Evolutionary conservation across 1,140 invertebrate species (phyloP), one percentile per base, ranked within the genome.

Genomic region (Orchesella cincta): DNA sequence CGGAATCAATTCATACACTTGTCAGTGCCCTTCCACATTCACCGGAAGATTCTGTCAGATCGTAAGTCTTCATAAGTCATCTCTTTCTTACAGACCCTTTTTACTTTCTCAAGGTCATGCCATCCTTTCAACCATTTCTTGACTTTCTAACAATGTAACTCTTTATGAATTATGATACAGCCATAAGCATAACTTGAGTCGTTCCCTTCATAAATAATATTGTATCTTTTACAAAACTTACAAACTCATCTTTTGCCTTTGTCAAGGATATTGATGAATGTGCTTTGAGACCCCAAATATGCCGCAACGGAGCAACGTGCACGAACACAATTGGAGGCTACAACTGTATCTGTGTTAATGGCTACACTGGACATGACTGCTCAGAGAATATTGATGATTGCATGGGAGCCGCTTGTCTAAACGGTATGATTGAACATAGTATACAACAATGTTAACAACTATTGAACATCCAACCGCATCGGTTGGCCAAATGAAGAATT

Each of bases 261-360:
- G 36, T 62, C 1, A 62, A 62, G 36, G 31, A 74, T 74, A 33
- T 75, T 31, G 87, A 88, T 78, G 87, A 88, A 79, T 88, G 87
- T 79, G 83, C 85, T 8, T 35, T 86, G 0, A 75, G 83, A 36
- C 94, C 94, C 0, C 90, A 91, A 62, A 91, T 95, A 0, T 98
- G 96, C 82, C 93, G 95, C 86, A 98, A 98, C 85, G 95, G 95
- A 0, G 96, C 94, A 1, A 98, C 95, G 1, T 98, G 96, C 84
- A 95, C 93, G 35, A 98, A 98, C 87, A 92, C 93, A 0, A 87
- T 91, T 29, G 94, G 95, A 51, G 92, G 93, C 5, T 98, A 93
- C 86, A 93, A 93, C 0, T 99, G 97, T 86, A 97, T 98, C 83
- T 99, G 97, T 85, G 95, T 97, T 35, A 97, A 96, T 83, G 95